These are phyloP conservation scores for Pluvialis apricaria DNA, from an alignment of 2,113 vertebrate species.

Conservation along the genomic window DNA sequence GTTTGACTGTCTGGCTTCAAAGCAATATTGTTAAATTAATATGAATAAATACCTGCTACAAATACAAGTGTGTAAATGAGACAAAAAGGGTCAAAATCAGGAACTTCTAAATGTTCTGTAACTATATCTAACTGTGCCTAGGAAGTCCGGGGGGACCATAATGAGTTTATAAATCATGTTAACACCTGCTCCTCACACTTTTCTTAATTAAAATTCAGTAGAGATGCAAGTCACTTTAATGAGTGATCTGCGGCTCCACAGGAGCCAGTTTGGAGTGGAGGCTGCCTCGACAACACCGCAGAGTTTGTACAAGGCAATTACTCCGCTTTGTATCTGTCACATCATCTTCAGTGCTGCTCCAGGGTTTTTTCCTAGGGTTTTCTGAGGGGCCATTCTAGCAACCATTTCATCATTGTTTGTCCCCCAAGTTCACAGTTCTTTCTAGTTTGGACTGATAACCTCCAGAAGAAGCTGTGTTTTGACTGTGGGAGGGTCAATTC, in stretches of 20 bases:
- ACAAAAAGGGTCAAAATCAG: background rate
- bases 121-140: background rate
- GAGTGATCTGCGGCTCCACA: slow-evolving; percentile 1
- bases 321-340: background rate
- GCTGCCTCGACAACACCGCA: background rate
- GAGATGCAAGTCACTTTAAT: background rate
- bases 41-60: background rate
- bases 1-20: background rate
- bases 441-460: background rate
- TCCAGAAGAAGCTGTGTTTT: background rate
- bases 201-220: slow-evolving; percentile 37
- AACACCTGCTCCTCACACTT: slow-evolving; percentile 16
- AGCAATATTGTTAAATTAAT: background rate
- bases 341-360: background rate
- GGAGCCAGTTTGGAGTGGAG: background rate
- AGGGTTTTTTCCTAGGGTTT: background rate
- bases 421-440: background rate
- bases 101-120: background rate
- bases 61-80: background rate
- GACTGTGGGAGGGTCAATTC: background rate
- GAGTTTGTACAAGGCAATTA: background rate
- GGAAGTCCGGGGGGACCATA: background rate
- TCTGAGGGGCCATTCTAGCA: background rate
- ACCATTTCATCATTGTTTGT: background rate
- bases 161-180: slow-evolving; percentile 16